Percentiles rank a stretch among this genome's conserved stretches.
phyloP scores from a whole-genome alignment of 2,113 vertebrate species.

The Gallinago media region DNA sequence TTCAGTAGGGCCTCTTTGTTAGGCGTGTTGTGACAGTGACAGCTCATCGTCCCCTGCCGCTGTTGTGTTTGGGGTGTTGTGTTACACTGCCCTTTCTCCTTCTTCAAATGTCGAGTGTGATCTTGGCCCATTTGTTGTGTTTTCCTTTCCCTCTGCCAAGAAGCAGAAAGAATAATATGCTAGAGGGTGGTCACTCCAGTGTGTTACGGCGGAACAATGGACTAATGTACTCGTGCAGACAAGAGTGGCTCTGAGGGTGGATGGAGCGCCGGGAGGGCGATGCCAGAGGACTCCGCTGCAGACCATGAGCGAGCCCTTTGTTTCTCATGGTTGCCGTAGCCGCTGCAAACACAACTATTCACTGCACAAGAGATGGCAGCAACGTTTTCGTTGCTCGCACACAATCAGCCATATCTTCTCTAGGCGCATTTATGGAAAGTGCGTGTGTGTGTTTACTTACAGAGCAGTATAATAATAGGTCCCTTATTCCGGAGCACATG shows the following conservation, averaged over 20 bases:
- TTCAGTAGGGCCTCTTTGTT: slow-evolving; percentile 49
- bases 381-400: not conserved
- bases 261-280: not conserved
- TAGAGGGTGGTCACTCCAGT: not conserved
- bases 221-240: slow-evolving; percentile 27
- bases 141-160: slow-evolving; percentile 22
- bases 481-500: not conserved
- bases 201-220: slow-evolving; percentile 48
- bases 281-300: not conserved
- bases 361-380: not conserved
- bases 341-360: not conserved
- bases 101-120: not conserved
- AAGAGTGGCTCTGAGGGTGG: not conserved
- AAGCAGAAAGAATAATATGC: not conserved
- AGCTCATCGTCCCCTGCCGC: not conserved
- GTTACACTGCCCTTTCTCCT: not conserved
- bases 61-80: not conserved
- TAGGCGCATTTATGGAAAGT: not conserved
- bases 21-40: not conserved
- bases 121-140: not conserved
- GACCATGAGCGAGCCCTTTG: slow-evolving; percentile 1
- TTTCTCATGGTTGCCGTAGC: not conserved
- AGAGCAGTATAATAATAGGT: not conserved
- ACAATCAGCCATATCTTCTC: not conserved
- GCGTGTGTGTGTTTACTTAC: rapidly evolving